Evolutionary conservation across 2,888 invertebrate species (phyloP), one percentile per base, ranked within the genome.

Genomic region (Dolichomitus sp.): DNA sequence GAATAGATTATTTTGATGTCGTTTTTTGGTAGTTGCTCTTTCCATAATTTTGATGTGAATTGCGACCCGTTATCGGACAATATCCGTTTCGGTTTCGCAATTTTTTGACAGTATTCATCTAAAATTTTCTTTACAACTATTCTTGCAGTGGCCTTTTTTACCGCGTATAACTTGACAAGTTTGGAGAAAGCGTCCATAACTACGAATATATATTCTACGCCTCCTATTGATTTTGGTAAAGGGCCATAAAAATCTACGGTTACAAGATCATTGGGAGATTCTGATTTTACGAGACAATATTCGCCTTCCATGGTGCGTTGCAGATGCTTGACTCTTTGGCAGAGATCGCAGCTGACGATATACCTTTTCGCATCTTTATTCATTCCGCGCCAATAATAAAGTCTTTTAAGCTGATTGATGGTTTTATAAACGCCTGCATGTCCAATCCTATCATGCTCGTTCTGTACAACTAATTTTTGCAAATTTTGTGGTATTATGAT

Each of bases 201-300:
- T 40, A 68, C 1, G 63, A 78, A 61, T 72, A 77, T 40, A 37
- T 61, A 54, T 78, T 78, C 72, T 11, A 63, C 63, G 4, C 42
- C 42, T 37, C 63, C 40, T 2, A 63, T 23, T 19, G 63, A 63
- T 19, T 11, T 40, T 3, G 63, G 63, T 33, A 63, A 17, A 1
- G 63, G 63, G 2, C 63, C 63, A 37, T 63, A 63, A 27, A 73
- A 81, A 27, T 81, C 77, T 11, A 81, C 78, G 0, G 77, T 74
- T 0, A 81, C 9, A 2, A 48, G 45, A 3, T 48, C 45, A n/a
- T 48, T 48, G n/a, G 45, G 45, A 3, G 45, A 11, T 5, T 48
- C n/a, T 48, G 45, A 14, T 48, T 48, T 48, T 48, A 48, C 45
- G 2, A 48, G 45, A 37, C 42, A 63, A 63, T 42, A 63, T 63